phyloP scores from a whole-genome alignment of 2,888 invertebrate genomes.

The Adineta ricciae region DNA sequence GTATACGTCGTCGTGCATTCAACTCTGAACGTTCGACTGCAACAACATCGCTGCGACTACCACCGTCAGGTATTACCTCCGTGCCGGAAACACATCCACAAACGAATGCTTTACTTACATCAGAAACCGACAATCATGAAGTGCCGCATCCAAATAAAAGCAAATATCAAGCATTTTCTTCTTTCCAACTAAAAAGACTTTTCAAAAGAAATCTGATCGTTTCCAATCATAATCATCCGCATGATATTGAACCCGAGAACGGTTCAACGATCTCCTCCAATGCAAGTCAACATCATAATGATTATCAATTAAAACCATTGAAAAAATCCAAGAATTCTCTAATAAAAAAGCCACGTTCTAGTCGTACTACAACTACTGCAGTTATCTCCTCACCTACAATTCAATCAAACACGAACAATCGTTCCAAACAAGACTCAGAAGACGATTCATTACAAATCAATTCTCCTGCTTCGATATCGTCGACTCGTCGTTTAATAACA shows the following conservation, averaged over 20 bases:
- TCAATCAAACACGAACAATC: neutral
- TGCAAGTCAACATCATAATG: neutral
- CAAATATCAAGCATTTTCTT: neutral
- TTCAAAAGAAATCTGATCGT: neutral
- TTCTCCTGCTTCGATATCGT: neutral
- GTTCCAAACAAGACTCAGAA: neutral
- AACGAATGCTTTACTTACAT: neutral
- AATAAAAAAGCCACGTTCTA: neutral
- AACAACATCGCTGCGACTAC: neutral
- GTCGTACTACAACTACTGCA: neutral
- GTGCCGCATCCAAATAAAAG: neutral
- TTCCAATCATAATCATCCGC: neutral
- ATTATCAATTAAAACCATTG: neutral
- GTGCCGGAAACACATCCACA: neutral
- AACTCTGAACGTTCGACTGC: conserved; percentile 16
- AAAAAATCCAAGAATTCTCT: neutral
- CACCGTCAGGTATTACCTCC: neutral
- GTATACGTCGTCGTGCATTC: conserved; percentile 59
- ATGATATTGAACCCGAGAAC: neutral
- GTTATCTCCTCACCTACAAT: neutral
- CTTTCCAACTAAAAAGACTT: neutral
- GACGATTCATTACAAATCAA: neutral
- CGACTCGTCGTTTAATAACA: neutral
- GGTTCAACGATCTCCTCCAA: neutral
- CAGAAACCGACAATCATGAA: neutral